These are phyloP conservation scores for Ditylenchus dipsaci DNA, from an alignment of 1,140 invertebrate species.

Conservation along the genomic window DNA sequence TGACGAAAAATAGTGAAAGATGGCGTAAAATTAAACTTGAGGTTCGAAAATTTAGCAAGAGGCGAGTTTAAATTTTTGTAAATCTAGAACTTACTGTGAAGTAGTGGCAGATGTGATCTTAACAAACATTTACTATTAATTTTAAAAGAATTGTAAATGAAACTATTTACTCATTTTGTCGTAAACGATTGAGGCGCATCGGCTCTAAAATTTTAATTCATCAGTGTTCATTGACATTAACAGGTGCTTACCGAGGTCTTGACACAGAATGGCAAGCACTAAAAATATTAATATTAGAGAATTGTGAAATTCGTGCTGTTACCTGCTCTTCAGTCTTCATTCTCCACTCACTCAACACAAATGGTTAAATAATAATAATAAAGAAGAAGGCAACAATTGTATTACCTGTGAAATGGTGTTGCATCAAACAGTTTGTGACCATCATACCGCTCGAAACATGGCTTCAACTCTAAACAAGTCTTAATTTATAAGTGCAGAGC, in stretches of 20 bases:
- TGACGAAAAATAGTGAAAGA: too few relatives aligned
- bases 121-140: not conserved
- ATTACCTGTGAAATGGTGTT: conserved; percentile 40
- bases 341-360: conserved; percentile 32
- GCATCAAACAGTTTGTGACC: conserved; percentile 41
- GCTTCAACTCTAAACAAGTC: conserved; percentile 39
- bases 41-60: too few relatives aligned
- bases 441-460: conserved; percentile 52
- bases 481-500: not conserved
- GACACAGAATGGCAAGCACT: conserved; percentile 43
- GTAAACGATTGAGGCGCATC: conserved; percentile 51
- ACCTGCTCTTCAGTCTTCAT: conserved; percentile 44
- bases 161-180: conserved; percentile 23
- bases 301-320: too few relatives aligned
- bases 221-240: not conserved
- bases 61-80: too few relatives aligned
- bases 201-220: conserved; percentile 32
- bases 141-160: too few relatives aligned
- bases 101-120: conserved; percentile 49
- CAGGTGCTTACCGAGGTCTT: conserved; percentile 42
- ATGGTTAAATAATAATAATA: too few relatives aligned
- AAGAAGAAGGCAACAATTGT: too few relatives aligned
- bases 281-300: too few relatives aligned
- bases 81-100: conserved; percentile 23
- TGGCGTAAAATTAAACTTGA: too few relatives aligned